phyloP scores from a whole-genome alignment of 2,113 vertebrate genomes.

The Sinocyclocheilus rhinocerous region DNA sequence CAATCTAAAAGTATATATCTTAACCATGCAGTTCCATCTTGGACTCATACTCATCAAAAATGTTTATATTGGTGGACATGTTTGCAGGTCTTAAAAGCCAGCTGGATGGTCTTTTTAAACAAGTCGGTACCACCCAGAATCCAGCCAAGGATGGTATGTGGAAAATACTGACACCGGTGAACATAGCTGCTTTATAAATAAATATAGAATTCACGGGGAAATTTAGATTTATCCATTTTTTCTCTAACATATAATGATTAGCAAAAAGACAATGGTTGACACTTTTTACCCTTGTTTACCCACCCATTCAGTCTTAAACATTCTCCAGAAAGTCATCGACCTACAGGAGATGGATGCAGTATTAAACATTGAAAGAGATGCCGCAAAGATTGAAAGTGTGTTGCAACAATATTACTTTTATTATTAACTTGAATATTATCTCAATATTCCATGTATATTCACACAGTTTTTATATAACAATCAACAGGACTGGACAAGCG shows the following conservation, averaged over 20 bases:
- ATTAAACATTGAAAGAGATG: not conserved
- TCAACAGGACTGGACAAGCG: not conserved
- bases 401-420: not conserved
- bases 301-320: not conserved
- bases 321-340: conserved; percentile 4
- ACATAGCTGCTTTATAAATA: not conserved
- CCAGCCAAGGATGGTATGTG: conserved; percentile 27
- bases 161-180: not conserved
- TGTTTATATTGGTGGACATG: not conserved
- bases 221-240: too few relatives aligned
- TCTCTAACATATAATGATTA: not conserved
- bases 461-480: not conserved
- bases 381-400: not conserved
- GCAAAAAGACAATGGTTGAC: not conserved
- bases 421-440: not conserved
- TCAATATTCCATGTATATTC: not conserved
- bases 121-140: not conserved
- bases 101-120: not conserved
- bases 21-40: not conserved
- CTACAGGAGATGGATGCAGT: not conserved
- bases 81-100: conserved; percentile 8
- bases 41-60: not conserved
- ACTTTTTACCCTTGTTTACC: not conserved
- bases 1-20: not conserved
- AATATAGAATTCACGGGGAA: too few relatives aligned